Conservation (phyloP, 2,888 invertebrate genomes). For the Linyphia triangularis region DNA sequence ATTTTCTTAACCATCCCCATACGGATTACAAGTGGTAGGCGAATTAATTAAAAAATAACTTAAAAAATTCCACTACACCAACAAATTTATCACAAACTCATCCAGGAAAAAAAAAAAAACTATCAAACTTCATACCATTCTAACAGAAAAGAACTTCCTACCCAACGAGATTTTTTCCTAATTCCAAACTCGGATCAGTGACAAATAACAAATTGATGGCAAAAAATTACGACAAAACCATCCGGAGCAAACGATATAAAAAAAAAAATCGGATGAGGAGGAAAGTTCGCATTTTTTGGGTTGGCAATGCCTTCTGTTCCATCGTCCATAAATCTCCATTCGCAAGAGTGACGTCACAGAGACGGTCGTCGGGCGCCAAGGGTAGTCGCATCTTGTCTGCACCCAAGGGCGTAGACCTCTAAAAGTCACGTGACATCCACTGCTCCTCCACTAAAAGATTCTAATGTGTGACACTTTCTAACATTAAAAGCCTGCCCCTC, state of each 20-base stretch:
- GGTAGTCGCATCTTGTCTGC: constrained; percentile 64
- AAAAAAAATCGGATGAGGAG: not conserved
- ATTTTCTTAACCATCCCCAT: no score
- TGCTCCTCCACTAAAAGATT: constrained; percentile 43
- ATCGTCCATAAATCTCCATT: constrained; percentile 63
- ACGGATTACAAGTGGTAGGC: no score
- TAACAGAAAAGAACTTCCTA: no score
- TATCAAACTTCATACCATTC: no score
- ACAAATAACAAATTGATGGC: constrained; percentile 7
- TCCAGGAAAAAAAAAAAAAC: no score
- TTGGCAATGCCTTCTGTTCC: constrained; percentile 12
- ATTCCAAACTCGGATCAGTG: not conserved
- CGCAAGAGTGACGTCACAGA: constrained; percentile 62
- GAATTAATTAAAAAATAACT: no score
- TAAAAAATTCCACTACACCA: no score
- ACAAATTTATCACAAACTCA: no score
- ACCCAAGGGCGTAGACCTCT: constrained; percentile 62
- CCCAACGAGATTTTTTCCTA: no score
- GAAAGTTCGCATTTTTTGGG: constrained; percentile 27
- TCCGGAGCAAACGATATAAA: no score
- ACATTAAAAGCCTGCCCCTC: constrained; percentile 16
- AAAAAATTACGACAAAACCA: constrained; percentile 5
- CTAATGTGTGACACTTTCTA: constrained; percentile 45
- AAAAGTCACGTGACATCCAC: constrained; percentile 45
- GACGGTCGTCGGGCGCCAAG: constrained; percentile 68